Evolutionary conservation across 2,113 vertebrate species (phyloP), one percentile per base, ranked within the genome.

Genomic region (Acinonyx jubatus): DNA sequence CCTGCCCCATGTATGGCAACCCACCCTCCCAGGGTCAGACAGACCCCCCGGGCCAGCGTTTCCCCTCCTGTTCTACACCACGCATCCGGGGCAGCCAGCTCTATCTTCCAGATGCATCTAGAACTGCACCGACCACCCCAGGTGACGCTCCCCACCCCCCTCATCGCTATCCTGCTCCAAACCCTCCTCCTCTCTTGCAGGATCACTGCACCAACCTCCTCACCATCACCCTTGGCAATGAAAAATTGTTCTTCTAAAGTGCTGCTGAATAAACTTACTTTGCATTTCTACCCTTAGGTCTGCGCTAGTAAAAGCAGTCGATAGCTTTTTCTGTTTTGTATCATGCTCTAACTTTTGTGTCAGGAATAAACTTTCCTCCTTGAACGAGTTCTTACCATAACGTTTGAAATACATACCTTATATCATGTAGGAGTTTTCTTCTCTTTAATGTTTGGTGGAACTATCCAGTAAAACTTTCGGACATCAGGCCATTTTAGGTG

Each of bases 211-310:
- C 74, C 29, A 29, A 48, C 8, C 74, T 48, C 45, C 41, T 18
- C 45, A 2, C 41, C 74, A 9, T 15, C 4, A 4, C 74, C 41
- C 57, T 57, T 18, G 74, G 74, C 74, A 31, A 48, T 18, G 74
- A 78, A 78, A 27, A 78, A 16, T 15, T 10, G 31, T 18, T 14
- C 61, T 10, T 31, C 29, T 48, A 31, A 29, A 33, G 71, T 0
- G 1, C 52, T 25, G 25, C 2, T 27, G 0, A 12, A 18, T 48
- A 48, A 31, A 74, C 23, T 12, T 65, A n/a, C 41, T n/a, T 29
- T 48, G 19, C 36, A 52, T 4, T 21, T 84, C 13, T 11, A 19
- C 15, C 21, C 38, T 29, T 16, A 29, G 0, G 45, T 8, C 1
- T 48, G 41, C 3, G 0, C 3, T 0, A 36, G 21, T 12, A 18